These are phyloP conservation scores for Hycleus phaleratus DNA, from an alignment of 1,140 invertebrate genomes.

Conservation along the genomic window DNA sequence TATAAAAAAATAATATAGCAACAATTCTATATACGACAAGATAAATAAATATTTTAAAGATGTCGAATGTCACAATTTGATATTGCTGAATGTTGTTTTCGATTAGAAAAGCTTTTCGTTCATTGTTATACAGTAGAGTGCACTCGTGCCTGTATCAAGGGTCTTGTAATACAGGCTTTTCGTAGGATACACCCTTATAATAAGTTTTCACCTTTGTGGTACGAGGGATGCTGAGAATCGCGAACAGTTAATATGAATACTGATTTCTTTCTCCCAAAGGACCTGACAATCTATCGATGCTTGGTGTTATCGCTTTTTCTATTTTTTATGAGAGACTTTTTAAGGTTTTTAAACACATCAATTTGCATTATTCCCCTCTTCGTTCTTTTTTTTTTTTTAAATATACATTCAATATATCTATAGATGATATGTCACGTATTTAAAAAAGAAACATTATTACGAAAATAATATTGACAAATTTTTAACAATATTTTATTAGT, in stretches of 20 bases:
- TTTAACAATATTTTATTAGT: too few relatives aligned
- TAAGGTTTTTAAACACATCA: neutral
- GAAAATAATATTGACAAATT: too few relatives aligned
- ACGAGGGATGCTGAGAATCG: slow-evolving; percentile 21
- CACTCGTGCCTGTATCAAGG: slow-evolving; percentile 29
- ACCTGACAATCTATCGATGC: slow-evolving; percentile 15
- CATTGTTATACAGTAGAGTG: slow-evolving; percentile 28
- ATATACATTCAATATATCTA: too few relatives aligned
- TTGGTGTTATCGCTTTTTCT: slow-evolving; percentile 20
- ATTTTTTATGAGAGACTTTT: slow-evolving; percentile 8
- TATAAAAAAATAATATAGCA: too few relatives aligned
- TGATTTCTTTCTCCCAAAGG: slow-evolving; percentile 27
- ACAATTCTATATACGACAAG: too few relatives aligned
- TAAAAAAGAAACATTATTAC: too few relatives aligned
- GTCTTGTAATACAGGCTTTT: slow-evolving; percentile 32
- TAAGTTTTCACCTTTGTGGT: slow-evolving; percentile 34
- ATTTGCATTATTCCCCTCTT: neutral
- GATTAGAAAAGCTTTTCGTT: slow-evolving; percentile 26
- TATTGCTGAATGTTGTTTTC: slow-evolving; percentile 18
- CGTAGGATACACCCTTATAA: slow-evolving; percentile 32
- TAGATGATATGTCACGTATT: too few relatives aligned
- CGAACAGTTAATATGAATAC: slow-evolving; percentile 32
- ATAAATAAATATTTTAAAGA: too few relatives aligned
- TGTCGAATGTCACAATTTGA: slow-evolving; percentile 1
- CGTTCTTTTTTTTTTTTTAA: too few relatives aligned